Evolutionary conservation across 2,797 vertebrate species (phyloP).

Genomic region (Cyprinodon diabolis): DNA sequence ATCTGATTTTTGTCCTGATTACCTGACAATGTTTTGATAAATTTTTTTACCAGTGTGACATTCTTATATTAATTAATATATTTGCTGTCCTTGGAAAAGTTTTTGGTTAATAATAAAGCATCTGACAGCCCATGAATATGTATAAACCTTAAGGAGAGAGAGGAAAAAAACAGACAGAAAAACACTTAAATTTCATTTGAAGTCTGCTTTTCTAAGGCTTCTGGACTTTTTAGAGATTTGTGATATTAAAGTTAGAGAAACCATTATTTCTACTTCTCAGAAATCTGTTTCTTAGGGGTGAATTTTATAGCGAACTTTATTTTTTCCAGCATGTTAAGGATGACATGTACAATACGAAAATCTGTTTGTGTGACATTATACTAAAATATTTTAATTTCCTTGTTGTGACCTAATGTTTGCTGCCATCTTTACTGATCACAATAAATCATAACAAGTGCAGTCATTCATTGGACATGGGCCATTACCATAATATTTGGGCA

Average conservation of each 20-base stretch:
- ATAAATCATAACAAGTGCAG: neutral
- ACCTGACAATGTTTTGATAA: slow-evolving; percentile 5
- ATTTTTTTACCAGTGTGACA: slow-evolving; percentile 10
- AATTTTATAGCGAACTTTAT: no score
- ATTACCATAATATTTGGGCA: neutral
- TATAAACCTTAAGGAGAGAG: slow-evolving; percentile 16
- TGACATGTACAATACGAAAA: no score
- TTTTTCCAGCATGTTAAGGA: no score
- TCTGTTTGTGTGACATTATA: neutral
- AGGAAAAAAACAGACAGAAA: neutral
- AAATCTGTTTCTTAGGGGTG: neutral
- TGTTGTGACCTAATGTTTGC: neutral
- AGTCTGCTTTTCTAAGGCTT: neutral
- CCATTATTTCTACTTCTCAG: neutral
- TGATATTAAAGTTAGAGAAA: neutral
- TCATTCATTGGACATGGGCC: neutral
- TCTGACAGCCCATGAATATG: slow-evolving; percentile 40
- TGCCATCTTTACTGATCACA: slow-evolving; percentile 1
- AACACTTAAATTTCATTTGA: slow-evolving; percentile 26
- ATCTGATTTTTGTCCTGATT: slow-evolving; percentile 22
- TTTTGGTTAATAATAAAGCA: slow-evolving; percentile 23
- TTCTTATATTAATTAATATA: slow-evolving; percentile 14
- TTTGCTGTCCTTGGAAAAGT: slow-evolving; percentile 12
- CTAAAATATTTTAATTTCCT: neutral
- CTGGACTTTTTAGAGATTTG: neutral